phyloP scores from a whole-genome alignment of 2,113 vertebrate species.

The Osmerus mordax region DNA sequence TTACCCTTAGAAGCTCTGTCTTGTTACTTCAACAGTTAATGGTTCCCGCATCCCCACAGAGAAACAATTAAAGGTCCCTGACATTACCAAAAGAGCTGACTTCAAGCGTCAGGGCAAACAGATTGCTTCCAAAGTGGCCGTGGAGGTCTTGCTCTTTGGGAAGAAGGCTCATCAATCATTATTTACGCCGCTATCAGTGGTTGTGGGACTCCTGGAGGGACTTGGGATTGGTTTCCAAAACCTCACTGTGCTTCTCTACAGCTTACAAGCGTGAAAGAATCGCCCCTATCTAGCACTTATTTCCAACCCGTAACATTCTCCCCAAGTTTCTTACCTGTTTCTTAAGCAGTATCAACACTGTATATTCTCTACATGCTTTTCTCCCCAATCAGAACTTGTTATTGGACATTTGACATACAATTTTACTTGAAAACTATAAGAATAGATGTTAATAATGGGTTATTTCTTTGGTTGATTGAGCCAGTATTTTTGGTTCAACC shows the following conservation, averaged over 20 bases:
- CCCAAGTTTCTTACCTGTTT: neutral
- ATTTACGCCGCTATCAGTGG: constrained; percentile 66
- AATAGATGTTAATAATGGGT: no score
- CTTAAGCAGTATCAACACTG: no score
- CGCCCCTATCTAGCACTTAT: constrained; percentile 16
- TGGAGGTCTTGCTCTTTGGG: neutral
- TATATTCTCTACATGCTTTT: no score
- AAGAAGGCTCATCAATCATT: constrained; percentile 64
- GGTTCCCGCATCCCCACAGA: constrained; percentile 46
- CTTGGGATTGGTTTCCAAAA: constrained; percentile 52
- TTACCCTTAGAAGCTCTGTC: constrained; percentile 53
- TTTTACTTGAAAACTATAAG: no score
- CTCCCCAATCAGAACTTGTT: no score
- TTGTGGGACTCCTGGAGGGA: constrained; percentile 51
- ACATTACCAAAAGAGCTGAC: constrained; percentile 52
- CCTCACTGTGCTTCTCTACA: neutral
- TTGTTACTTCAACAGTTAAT: constrained; percentile 66
- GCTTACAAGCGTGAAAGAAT: no score
- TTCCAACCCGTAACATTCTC: constrained; percentile 34
- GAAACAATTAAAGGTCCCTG: constrained; percentile 60
- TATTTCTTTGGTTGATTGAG: no score
- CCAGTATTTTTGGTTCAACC: no score
- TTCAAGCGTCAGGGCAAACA: constrained; percentile 59
- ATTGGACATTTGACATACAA: no score
- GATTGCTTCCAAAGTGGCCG: constrained; percentile 64